Evolutionary conservation across 2,888 invertebrate genomes (phyloP).

Genomic region (Sympetrum striolatum): DNA sequence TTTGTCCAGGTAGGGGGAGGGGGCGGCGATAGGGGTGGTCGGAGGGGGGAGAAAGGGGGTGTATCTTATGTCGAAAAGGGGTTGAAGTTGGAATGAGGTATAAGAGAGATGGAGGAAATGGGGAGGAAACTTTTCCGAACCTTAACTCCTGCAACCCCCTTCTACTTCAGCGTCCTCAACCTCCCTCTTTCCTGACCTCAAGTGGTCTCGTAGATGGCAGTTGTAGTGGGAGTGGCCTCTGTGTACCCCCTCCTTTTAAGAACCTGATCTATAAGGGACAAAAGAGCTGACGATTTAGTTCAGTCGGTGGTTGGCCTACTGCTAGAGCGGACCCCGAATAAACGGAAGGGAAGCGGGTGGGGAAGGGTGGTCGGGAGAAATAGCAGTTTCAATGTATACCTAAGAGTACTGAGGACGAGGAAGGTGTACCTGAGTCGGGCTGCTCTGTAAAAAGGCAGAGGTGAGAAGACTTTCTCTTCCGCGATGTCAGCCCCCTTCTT

Average conservation of each 20-base stretch:
- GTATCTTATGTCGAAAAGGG: background rate
- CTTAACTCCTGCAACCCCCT: no score
- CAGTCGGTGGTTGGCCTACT: no score
- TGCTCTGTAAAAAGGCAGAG: background rate
- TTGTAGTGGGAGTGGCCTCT: background rate
- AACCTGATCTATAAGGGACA: no score
- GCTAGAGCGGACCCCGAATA: no score
- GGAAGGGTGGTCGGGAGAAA: background rate
- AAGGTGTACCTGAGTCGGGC: background rate
- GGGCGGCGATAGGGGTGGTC: background rate
- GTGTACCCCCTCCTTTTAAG: no score
- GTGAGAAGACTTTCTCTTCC: conserved; percentile 43
- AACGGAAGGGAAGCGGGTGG: background rate
- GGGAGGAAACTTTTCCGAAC: no score
- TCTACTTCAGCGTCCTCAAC: background rate
- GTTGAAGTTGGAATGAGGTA: background rate
- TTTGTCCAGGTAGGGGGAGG: background rate
- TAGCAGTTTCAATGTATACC: background rate
- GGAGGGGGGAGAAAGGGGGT: background rate
- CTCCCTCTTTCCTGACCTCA: background rate
- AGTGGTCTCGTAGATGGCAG: background rate
- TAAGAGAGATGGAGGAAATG: background rate
- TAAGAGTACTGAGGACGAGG: background rate
- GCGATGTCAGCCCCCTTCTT: conserved; percentile 17
- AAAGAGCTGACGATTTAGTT: no score